A percentile compares a stretch with the other conserved stretches of the same genome.
phyloP scores from a whole-genome alignment of 53 echinoderm and acorn worm genomes.

The Hippasteria phrygiana region DNA sequence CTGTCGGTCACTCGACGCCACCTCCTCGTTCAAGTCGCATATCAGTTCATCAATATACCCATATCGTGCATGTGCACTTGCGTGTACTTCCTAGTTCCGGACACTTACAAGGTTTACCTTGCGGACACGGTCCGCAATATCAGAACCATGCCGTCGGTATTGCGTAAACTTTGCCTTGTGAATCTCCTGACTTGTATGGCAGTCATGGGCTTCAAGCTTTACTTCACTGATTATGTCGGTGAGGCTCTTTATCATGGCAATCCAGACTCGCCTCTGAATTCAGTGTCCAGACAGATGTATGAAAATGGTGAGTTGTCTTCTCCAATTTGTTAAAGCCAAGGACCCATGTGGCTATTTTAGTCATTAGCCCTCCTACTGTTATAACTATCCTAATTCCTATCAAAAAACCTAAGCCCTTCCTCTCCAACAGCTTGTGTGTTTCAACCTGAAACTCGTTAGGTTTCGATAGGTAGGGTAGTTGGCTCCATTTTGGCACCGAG shows the following conservation, averaged over 20 bases:
- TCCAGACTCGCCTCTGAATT: slow-evolving; percentile 73
- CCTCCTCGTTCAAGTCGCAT: neutral
- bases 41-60: slow-evolving; percentile 38
- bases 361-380: no score
- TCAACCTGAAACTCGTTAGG: no score
- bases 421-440: no score
- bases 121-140: slow-evolving; percentile 74
- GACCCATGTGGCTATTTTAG: no score
- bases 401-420: no score
- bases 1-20: neutral
- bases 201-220: slow-evolving; percentile 92
- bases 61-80: neutral
- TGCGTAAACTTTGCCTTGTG: slow-evolving; percentile 81
- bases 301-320: slow-evolving; percentile 90
- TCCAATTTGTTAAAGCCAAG: no score
- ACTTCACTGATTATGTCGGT: slow-evolving; percentile 96
- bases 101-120: slow-evolving; percentile 3
- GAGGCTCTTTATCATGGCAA: slow-evolving; percentile 91
- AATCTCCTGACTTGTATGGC: slow-evolving; percentile 83
- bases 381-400: no score
- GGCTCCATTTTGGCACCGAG: no score
- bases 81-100: slow-evolving; percentile 24
- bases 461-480: no score
- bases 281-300: slow-evolving; percentile 64
- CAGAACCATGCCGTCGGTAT: slow-evolving; percentile 83